Evolutionary conservation across 2,113 vertebrate species (phyloP).

Genomic region (Epinephelus lanceolatus): DNA sequence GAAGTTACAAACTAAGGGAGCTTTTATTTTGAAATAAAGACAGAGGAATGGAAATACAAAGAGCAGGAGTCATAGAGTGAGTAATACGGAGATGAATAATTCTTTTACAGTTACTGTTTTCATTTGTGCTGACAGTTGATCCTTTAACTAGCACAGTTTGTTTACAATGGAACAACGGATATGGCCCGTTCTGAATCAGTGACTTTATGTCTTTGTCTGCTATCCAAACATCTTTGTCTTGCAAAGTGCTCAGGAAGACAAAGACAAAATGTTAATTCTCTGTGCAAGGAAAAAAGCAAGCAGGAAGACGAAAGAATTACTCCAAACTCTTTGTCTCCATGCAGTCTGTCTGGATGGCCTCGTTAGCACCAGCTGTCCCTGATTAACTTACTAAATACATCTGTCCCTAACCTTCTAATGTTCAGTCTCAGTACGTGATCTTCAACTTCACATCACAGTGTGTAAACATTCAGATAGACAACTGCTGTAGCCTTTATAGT

Average conservation of each 20-base stretch:
- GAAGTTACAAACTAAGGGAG: too few species aligned
- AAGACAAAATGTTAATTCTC: background rate
- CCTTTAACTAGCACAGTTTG: background rate
- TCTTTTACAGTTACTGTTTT: background rate
- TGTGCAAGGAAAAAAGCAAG: background rate
- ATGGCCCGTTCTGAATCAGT: background rate
- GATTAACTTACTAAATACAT: background rate
- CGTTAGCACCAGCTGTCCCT: background rate
- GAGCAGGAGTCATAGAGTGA: background rate
- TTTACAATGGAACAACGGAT: background rate
- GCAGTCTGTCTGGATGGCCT: background rate
- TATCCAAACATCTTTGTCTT: background rate
- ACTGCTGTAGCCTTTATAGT: too few species aligned
- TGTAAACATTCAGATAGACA: too few species aligned
- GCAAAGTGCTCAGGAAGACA: background rate
- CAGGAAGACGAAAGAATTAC: background rate
- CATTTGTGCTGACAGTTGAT: background rate
- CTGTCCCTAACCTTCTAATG: background rate
- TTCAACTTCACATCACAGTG: too few species aligned
- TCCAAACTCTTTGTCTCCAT: background rate
- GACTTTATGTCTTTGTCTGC: background rate
- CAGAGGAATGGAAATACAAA: background rate
- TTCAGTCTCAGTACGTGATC: too few species aligned
- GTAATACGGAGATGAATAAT: background rate
- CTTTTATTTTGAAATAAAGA: background rate